Evolutionary conservation across 2,797 vertebrate genomes (phyloP).

Genomic region (Psittacula derbiana): DNA sequence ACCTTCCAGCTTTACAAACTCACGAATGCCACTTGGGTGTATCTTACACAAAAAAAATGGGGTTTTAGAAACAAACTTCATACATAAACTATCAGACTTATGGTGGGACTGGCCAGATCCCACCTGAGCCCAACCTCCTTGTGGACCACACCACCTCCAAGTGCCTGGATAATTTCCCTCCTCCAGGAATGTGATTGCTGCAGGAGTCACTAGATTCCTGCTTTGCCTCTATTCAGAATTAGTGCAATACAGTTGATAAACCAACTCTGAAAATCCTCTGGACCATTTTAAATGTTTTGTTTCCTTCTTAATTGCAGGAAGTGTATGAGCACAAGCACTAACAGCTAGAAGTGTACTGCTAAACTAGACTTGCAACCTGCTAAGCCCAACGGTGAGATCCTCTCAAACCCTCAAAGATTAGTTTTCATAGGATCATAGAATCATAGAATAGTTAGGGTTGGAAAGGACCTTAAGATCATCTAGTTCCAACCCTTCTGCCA

Average conservation of each 20-base stretch:
- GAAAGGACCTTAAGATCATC: too few relatives aligned
- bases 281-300: not conserved
- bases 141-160: not conserved
- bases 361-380: not conserved
- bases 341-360: not conserved
- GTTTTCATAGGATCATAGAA: not conserved
- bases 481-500: too few relatives aligned
- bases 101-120: not conserved
- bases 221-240: not conserved
- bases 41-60: accelerated
- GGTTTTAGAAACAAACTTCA: not conserved
- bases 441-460: too few relatives aligned
- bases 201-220: not conserved
- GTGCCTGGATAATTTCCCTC: not conserved
- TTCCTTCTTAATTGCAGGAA: not conserved
- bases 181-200: not conserved
- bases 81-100: not conserved
- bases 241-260: not conserved
- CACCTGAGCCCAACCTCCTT: not conserved
- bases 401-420: not conserved
- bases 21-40: not conserved
- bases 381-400: not conserved
- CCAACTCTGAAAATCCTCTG: not conserved
- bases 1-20: not conserved
- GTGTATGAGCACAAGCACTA: not conserved